Evolutionary conservation across 2,113 vertebrate genomes (phyloP), one percentile per base, ranked within the genome.

Genomic region (Corythoichthys intestinalis): DNA sequence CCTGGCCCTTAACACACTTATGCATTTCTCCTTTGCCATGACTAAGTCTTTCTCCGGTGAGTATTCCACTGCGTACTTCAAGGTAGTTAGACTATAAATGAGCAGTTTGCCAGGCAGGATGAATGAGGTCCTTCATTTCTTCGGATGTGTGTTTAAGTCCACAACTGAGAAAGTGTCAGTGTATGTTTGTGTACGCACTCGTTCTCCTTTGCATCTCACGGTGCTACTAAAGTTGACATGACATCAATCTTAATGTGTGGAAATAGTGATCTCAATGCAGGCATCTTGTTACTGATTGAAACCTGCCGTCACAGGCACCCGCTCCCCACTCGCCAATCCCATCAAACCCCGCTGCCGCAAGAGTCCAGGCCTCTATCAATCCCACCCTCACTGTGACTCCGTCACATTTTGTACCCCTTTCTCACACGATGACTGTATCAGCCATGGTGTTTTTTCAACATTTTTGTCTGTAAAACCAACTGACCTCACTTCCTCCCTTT

Each of bases 221-320:
- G 77, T 80, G 70, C 80, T 85, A 88, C 77, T 84, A 76, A 84
- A 85, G 83, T 81, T 87, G 86, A 88, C 84, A 90, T 91, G 89
- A 90, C 87, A 89, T 91, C 88, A 87, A 90, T 91, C 85, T 89
- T 76, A 87, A 90, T 64, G 74, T 68, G 79, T 77, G 89, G 91
- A 93, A 92, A 91, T 84, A 85, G 83, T 90, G 91, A 93, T 90
- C 85, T 91, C 92, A 89, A 90, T 91, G 91, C 79, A 86, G 88
- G 82, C 86, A 83, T 89, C 85, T 85, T 86, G 85, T 87, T 88
- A 83, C 88, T 90, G 87, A 92, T 92, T 92, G 89, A 89, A 93
- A 90, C 87, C 86, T 85, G 83, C 79, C 78, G 70, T 83, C 69
- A 71, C 74, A 73, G 70, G 74, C 79, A 79, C 71, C 79, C 50